Conservation (phyloP, 2,113 vertebrate genomes). For the Centropus bengalensis region DNA sequence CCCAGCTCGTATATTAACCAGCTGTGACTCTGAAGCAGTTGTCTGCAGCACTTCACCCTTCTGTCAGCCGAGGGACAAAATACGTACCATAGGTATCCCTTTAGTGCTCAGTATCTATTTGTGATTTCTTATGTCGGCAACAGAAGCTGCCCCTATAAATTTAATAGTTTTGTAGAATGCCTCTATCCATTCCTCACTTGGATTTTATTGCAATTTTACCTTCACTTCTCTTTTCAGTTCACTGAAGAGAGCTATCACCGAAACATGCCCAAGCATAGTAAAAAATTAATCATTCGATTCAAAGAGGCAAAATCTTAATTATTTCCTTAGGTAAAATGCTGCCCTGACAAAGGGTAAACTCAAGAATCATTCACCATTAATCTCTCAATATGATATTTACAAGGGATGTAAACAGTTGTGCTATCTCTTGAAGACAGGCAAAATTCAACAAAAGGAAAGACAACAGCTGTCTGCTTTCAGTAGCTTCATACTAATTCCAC, state of each 20-base stretch:
- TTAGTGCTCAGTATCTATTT: not conserved
- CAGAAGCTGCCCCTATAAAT: not conserved
- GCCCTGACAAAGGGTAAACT: not conserved
- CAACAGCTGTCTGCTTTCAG: not conserved
- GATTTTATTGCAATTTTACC: not conserved
- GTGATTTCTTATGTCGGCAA: not conserved
- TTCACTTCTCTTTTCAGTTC: not conserved
- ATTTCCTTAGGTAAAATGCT: not conserved
- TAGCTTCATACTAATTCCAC: not conserved
- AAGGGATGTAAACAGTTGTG: not conserved
- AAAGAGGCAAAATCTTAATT: not conserved
- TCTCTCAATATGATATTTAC: not conserved
- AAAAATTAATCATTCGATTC: not conserved
- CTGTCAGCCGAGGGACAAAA: not conserved
- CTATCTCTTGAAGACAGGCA: not conserved
- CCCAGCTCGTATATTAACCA: not conserved
- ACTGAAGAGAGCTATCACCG: not conserved
- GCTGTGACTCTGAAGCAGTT: rapidly evolving
- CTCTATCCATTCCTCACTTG: not conserved
- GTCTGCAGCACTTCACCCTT: not conserved
- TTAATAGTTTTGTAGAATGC: not conserved
- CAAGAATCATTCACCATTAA: not conserved
- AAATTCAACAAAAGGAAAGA: not conserved
- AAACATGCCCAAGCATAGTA: not conserved
- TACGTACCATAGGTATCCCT: not conserved